phyloP scores from a whole-genome alignment of 2,113 vertebrate genomes.

The Otus sunia region DNA sequence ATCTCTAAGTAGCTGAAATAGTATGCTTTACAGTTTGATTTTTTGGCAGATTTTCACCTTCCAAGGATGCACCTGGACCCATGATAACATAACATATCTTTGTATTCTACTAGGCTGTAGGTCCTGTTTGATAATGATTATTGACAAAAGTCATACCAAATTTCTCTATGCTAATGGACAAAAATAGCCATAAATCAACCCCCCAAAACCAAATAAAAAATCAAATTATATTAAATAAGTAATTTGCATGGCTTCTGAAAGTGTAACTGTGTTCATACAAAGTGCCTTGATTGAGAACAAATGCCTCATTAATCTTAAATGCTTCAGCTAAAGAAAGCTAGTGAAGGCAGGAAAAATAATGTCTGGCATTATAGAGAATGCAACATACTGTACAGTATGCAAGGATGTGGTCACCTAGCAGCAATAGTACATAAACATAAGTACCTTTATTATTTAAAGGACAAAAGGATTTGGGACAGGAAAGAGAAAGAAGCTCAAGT shows the following conservation, averaged over 20 bases:
- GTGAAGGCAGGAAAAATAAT: conserved; percentile 72
- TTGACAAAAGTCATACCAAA: neutral
- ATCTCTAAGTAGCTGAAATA: neutral
- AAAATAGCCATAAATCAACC: neutral
- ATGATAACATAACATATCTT: neutral
- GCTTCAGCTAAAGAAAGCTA: conserved; percentile 42
- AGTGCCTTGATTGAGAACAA: conserved; percentile 70
- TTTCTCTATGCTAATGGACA: neutral
- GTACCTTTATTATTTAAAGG: neutral
- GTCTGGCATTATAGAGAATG: conserved; percentile 57
- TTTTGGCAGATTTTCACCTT: neutral
- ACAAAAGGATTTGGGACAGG: neutral
- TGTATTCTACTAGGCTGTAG: neutral
- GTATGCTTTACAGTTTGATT: neutral
- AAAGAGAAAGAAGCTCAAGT: neutral
- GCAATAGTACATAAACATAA: neutral
- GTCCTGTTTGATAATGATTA: neutral
- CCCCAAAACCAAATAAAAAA: neutral
- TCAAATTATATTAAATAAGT: conserved; percentile 19
- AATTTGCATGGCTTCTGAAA: conserved; percentile 42
- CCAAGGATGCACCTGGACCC: neutral
- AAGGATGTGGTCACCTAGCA: neutral
- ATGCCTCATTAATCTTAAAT: conserved; percentile 71
- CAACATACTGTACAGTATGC: neutral
- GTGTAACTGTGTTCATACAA: conserved; percentile 55